A percentile compares a stretch with the other conserved stretches of the same genome.
Evolutionary conservation across 1,140 invertebrate genomes (phyloP).

Genomic region (Pseudoatta argentina): DNA sequence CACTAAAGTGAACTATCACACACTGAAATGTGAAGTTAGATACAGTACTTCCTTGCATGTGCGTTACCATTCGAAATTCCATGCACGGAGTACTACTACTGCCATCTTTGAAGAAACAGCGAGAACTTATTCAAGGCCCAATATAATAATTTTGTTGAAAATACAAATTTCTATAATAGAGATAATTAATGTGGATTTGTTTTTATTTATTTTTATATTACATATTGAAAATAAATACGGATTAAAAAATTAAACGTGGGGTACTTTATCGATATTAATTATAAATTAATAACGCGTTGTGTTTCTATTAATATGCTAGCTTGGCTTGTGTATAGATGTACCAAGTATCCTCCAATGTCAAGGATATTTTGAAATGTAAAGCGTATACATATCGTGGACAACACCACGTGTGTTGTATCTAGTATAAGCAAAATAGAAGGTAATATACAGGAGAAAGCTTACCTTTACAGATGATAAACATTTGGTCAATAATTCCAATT

Average conservation of each 20-base stretch:
- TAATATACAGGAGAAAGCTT: neutral
- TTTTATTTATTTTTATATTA: neutral
- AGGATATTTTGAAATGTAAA: constrained; percentile 36
- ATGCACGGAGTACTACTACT: too few species aligned
- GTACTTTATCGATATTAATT: constrained; percentile 23
- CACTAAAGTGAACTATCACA: too few species aligned
- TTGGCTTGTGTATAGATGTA: neutral
- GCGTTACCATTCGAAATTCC: too few species aligned
- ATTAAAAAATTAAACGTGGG: neutral
- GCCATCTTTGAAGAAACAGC: too few species aligned
- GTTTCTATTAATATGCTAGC: neutral
- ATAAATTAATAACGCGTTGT: neutral
- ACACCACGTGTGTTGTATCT: neutral
- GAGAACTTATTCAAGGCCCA: too few species aligned
- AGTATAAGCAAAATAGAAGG: neutral
- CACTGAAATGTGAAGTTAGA: too few species aligned
- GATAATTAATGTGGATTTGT: neutral
- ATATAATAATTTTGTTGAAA: neutral
- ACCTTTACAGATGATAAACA: constrained; percentile 6
- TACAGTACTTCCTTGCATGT: too few species aligned
- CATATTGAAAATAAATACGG: neutral
- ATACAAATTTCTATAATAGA: neutral
- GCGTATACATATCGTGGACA: neutral
- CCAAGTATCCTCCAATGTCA: neutral
- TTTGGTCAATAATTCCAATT: constrained; percentile 1